Evolutionary conservation across 2,113 vertebrate genomes (phyloP).

Genomic region (Callorhinus ursinus): DNA sequence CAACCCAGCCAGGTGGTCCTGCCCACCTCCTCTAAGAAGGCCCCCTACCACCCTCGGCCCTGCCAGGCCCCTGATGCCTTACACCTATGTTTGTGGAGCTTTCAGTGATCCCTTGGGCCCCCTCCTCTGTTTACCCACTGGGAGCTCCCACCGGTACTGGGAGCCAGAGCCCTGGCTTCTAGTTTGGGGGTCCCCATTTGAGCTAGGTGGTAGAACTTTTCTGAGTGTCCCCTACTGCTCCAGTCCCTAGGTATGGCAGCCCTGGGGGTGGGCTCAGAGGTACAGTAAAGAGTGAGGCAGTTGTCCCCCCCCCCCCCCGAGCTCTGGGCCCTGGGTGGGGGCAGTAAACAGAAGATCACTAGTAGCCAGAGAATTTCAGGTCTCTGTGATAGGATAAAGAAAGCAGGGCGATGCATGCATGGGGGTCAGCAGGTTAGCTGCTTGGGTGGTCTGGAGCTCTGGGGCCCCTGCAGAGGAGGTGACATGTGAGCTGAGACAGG

Average conservation of each 20-base stretch:
- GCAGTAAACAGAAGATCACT: background rate
- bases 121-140: background rate
- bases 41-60: background rate
- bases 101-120: too few relatives aligned
- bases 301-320: accelerated
- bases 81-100: accelerated
- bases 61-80: background rate
- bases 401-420: too few relatives aligned
- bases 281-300: background rate
- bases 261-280: background rate
- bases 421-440: background rate
- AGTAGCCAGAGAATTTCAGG: accelerated
- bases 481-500: background rate
- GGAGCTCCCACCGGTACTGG: background rate
- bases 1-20: background rate
- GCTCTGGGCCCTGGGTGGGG: too few relatives aligned
- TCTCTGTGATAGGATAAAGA: background rate
- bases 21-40: background rate
- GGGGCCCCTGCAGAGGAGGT: background rate
- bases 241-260: background rate
- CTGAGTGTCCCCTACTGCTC: background rate
- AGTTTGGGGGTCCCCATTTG: background rate
- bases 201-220: background rate
- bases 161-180: background rate
- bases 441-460: background rate